Evolutionary conservation across 2,113 vertebrate species (phyloP).

Genomic region (Percopsis transmontana): DNA sequence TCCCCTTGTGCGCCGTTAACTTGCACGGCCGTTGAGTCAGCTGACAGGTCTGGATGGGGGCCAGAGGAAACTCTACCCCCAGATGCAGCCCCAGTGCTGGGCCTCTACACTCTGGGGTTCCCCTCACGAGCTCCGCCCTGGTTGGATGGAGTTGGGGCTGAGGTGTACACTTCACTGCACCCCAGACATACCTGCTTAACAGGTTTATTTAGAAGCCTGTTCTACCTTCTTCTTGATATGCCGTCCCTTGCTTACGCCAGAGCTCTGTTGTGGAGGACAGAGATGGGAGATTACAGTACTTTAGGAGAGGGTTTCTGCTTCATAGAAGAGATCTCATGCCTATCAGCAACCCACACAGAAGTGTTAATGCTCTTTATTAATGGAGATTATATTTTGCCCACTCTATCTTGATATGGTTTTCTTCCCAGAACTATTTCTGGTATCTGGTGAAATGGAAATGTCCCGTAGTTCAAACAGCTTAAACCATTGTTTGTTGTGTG

Average conservation of each 20-base stretch:
- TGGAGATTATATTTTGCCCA: constrained; percentile 9
- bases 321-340: constrained; percentile 12
- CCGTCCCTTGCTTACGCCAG: constrained; percentile 53
- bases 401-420: constrained; percentile 6
- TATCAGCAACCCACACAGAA: neutral
- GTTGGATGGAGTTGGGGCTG: constrained; percentile 20
- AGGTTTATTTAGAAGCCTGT: constrained; percentile 59
- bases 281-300: constrained; percentile 6
- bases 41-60: constrained; percentile 63
- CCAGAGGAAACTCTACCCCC: constrained; percentile 71
- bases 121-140: constrained; percentile 56
- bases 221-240: constrained; percentile 57
- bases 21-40: constrained; percentile 71
- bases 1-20: constrained; percentile 57
- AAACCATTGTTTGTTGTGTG: constrained; percentile 34
- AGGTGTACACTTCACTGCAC: constrained; percentile 37
- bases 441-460: too few species aligned
- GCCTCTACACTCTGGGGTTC: constrained; percentile 67
- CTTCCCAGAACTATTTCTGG: too few species aligned
- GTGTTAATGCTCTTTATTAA: constrained; percentile 12
- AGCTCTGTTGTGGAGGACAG: constrained; percentile 29
- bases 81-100: constrained; percentile 59
- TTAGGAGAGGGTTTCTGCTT: constrained; percentile 26
- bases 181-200: constrained; percentile 65
- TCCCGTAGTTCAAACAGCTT: neutral